Conservation (phyloP, 2,797 vertebrate genomes). For the Pangasius macronema region DNA sequence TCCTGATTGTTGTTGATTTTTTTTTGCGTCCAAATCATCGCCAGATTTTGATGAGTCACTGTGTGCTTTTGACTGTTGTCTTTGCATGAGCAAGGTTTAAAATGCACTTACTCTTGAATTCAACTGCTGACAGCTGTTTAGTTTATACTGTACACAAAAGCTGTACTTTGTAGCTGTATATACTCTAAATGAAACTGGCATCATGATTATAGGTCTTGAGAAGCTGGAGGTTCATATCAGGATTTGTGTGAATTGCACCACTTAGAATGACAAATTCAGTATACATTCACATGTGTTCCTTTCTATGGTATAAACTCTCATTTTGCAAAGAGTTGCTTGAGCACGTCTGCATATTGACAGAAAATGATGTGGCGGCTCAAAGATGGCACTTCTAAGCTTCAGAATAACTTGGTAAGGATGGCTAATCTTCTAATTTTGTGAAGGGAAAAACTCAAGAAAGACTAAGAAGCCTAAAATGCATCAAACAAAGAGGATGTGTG, state of each 20-base stretch:
- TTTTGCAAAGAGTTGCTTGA: neutral
- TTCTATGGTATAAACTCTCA: neutral
- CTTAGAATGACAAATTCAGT: neutral
- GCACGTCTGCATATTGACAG: neutral
- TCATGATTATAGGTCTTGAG: neutral
- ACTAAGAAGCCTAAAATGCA: neutral
- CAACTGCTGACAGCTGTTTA: conserved; percentile 6
- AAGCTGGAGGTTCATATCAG: neutral
- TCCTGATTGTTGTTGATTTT: conserved; percentile 24
- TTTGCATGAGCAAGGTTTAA: conserved; percentile 28
- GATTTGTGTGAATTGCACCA: neutral
- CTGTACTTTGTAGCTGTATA: conserved; percentile 26
- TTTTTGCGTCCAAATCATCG: neutral
- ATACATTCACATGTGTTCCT: neutral
- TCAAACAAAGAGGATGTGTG: neutral
- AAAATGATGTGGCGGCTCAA: neutral
- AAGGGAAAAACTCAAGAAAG: neutral
- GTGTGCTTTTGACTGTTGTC: conserved; percentile 19
- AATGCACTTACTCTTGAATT: neutral
- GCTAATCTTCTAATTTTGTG: neutral
- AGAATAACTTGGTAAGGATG: neutral
- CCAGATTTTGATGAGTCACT: conserved; percentile 25
- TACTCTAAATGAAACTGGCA: neutral
- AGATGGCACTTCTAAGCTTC: neutral
- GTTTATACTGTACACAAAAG: conserved; percentile 15